A percentile compares a stretch with the other conserved stretches of the same genome.
Conservation (phyloP, 23 tunicate genomes). For the Halocynthia aurantium region DNA sequence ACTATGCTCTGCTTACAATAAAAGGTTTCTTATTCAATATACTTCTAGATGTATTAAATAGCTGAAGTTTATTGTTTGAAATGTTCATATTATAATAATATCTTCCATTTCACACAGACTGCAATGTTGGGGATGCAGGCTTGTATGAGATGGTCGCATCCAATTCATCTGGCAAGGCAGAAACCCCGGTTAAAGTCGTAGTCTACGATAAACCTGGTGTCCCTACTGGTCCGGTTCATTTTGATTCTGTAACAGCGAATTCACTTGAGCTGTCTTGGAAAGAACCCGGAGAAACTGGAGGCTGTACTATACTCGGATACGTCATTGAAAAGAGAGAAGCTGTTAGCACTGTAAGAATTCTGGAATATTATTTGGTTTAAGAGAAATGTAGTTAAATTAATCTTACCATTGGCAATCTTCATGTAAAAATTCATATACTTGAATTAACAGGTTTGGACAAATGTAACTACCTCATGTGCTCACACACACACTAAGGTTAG, state of each 20-base stretch:
- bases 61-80: not conserved
- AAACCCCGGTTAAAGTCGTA: conserved; percentile 54
- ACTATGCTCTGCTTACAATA: conserved; percentile 33
- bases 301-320: conserved; percentile 66
- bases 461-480: conserved; percentile 66
- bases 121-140: conserved; percentile 87
- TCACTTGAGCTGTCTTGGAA: conserved; percentile 68
- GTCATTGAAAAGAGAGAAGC: conserved; percentile 94
- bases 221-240: conserved; percentile 69
- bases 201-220: conserved; percentile 92
- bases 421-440: not conserved
- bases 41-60: not conserved
- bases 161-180: conserved; percentile 38
- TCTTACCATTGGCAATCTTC: not conserved
- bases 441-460: conserved; percentile 56
- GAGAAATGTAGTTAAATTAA: not conserved
- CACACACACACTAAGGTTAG: conserved; percentile 63
- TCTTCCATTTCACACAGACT: conserved; percentile 31
- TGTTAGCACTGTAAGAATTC: conserved; percentile 47
- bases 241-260: conserved; percentile 59
- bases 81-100: not conserved
- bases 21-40: conserved; percentile 51
- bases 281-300: conserved; percentile 50
- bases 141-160: conserved; percentile 38
- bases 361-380: not conserved